phyloP scores from a whole-genome alignment of 1,140 invertebrate genomes.

The Aphelenchoides besseyi region DNA sequence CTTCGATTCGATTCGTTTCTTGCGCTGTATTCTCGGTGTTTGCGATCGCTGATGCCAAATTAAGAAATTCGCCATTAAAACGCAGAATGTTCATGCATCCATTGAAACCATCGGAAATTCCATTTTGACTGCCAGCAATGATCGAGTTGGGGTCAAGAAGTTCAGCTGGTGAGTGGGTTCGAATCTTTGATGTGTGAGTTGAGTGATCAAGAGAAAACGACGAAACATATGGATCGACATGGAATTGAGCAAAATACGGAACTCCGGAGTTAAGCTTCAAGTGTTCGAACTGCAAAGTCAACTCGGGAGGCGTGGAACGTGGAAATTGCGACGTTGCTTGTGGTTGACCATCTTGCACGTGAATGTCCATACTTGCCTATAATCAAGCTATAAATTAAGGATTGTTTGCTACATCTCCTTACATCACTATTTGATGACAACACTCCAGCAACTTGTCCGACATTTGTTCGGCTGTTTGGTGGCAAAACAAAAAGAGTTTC shows the following conservation, averaged over 20 bases:
- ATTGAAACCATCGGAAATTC: conserved; percentile 24
- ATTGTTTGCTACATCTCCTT: background rate
- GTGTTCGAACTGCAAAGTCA: conserved; percentile 5
- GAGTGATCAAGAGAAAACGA: conserved; percentile 5
- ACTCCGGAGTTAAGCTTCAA: background rate
- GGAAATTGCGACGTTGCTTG: conserved; percentile 25
- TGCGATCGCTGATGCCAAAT: background rate
- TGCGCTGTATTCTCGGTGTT: conserved; percentile 6
- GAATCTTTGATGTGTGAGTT: conserved; percentile 13
- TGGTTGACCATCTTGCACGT: conserved; percentile 38
- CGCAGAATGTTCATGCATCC: conserved; percentile 39
- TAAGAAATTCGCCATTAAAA: conserved; percentile 26
- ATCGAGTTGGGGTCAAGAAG: conserved; percentile 13
- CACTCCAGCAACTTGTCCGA: background rate
- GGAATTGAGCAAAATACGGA: conserved; percentile 15
- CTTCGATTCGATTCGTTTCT: conserved; percentile 7
- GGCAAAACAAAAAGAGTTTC: conserved; percentile 17
- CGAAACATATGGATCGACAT: conserved; percentile 19
- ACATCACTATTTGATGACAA: background rate
- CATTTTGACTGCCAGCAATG: conserved; percentile 35
- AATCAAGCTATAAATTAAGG: conserved; percentile 6
- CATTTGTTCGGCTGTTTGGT: background rate
- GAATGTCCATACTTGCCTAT: conserved; percentile 27
- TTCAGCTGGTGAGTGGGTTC: background rate
- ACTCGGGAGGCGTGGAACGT: conserved; percentile 5